A percentile compares a stretch with the other conserved stretches of the same genome.
Conservation (phyloP, 30 jellyfish, hydroid and myxozoan species). For the Hydractinia symbiolongicarpus region DNA sequence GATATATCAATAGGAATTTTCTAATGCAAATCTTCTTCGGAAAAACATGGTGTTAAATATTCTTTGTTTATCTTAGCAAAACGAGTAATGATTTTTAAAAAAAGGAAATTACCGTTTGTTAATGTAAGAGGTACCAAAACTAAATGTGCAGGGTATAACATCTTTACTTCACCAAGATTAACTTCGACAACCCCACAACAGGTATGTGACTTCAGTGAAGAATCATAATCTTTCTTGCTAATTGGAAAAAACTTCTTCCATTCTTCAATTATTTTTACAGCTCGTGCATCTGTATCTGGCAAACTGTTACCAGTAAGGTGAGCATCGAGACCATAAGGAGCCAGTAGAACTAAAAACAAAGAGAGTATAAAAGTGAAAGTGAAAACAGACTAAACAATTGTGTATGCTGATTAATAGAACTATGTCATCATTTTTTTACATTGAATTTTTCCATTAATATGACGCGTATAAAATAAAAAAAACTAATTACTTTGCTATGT, state of each 20-base stretch:
- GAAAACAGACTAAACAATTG: no score
- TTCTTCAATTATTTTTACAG: constrained; percentile 55
- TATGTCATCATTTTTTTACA: background rate
- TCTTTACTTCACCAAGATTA: constrained; percentile 45
- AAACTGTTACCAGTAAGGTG: constrained; percentile 71
- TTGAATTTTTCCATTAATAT: no score
- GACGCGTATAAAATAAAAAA: no score
- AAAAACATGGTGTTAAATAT: no score
- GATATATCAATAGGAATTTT: no score
- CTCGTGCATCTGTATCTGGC: constrained; percentile 58
- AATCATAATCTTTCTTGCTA: background rate
- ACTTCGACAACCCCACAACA: constrained; percentile 81
- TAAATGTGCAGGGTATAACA: constrained; percentile 73
- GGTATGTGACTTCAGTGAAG: constrained; percentile 32
- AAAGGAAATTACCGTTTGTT: constrained; percentile 23
- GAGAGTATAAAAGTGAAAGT: no score
- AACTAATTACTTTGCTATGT: no score
- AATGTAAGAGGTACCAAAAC: constrained; percentile 50
- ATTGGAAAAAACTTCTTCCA: constrained; percentile 82
- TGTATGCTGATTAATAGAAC: background rate
- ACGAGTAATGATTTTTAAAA: background rate
- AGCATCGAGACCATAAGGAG: constrained; percentile 90
- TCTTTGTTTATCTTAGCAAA: no score
- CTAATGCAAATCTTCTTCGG: no score
- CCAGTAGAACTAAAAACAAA: constrained; percentile 58